phyloP scores from a whole-genome alignment of 2,888 invertebrate species.

The Orthosia gothica region DNA sequence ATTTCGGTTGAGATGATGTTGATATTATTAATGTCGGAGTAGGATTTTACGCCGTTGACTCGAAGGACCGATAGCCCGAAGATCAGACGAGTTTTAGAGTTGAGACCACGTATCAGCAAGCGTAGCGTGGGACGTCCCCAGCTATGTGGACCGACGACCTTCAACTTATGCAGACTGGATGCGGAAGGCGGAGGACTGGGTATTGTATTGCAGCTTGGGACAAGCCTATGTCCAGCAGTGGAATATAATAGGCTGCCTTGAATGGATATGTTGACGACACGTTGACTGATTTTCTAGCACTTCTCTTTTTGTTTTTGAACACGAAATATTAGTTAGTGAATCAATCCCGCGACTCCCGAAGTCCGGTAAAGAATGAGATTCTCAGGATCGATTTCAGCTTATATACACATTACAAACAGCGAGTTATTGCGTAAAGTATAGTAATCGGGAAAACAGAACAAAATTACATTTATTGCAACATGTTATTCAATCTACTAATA shows the following conservation, averaged over 20 bases:
- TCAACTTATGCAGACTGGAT: neutral
- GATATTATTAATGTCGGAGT: no score
- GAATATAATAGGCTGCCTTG: neutral
- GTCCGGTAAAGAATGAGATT: neutral
- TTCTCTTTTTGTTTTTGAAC: neutral
- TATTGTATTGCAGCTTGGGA: neutral
- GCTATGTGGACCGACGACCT: neutral
- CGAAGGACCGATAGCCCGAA: no score
- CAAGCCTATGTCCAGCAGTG: neutral
- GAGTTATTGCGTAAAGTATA: neutral
- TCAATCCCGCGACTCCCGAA: neutral
- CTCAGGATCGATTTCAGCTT: neutral
- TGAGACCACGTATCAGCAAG: no score
- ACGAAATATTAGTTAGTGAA: neutral
- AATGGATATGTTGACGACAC: no score
- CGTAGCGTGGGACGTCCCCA: no score
- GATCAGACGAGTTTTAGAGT: no score
- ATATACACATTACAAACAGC: neutral
- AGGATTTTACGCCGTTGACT: no score
- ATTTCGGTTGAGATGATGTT: no score
- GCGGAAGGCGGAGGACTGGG: neutral
- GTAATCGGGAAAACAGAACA: neutral
- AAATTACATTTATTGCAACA: neutral
- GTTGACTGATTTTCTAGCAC: no score
- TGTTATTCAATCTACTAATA: neutral